These are phyloP conservation scores for Trachymyrmex septentrionalis DNA, from an alignment of 1,140 invertebrate species.

Conservation along the genomic window DNA sequence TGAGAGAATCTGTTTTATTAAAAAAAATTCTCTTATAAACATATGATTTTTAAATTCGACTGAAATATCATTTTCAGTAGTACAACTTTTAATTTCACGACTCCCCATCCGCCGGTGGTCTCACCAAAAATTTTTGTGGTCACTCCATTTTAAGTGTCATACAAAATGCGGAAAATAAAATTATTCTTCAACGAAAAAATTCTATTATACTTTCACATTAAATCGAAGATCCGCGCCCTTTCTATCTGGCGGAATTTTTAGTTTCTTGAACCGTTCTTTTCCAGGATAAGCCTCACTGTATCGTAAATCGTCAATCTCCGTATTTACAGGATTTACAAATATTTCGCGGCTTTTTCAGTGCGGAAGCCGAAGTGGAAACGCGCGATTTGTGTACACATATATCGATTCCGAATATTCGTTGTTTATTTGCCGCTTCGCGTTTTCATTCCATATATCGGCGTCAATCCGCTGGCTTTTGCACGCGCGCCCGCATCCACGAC, in stretches of 20 bases:
- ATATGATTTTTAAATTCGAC: slow-evolving; percentile 14
- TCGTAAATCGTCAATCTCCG: slow-evolving; percentile 13
- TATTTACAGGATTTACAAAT: slow-evolving; percentile 43
- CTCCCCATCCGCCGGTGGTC: background rate
- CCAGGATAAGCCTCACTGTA: background rate
- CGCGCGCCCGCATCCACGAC: background rate
- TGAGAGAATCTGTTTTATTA: background rate
- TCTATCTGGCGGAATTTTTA: slow-evolving; percentile 28
- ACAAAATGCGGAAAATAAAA: background rate
- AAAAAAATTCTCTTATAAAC: slow-evolving; percentile 11
- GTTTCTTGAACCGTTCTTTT: slow-evolving; percentile 39
- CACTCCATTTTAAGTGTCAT: background rate
- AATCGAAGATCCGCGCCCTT: slow-evolving; percentile 11
- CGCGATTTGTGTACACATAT: slow-evolving; percentile 44
- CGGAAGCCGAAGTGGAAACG: slow-evolving; percentile 3
- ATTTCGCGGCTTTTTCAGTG: background rate
- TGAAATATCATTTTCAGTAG: background rate
- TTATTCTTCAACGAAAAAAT: slow-evolving; percentile 50
- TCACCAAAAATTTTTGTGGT: background rate
- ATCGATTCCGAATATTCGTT: slow-evolving; percentile 35
- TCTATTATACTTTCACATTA: slow-evolving; percentile 58
- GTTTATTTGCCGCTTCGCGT: slow-evolving; percentile 47
- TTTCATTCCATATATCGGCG: slow-evolving; percentile 30
- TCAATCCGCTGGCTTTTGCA: slow-evolving; percentile 20
- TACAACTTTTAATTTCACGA: slow-evolving; percentile 33